Evolutionary conservation across 2,888 invertebrate genomes (phyloP).

Genomic region (Toxonevra muliebris): DNA sequence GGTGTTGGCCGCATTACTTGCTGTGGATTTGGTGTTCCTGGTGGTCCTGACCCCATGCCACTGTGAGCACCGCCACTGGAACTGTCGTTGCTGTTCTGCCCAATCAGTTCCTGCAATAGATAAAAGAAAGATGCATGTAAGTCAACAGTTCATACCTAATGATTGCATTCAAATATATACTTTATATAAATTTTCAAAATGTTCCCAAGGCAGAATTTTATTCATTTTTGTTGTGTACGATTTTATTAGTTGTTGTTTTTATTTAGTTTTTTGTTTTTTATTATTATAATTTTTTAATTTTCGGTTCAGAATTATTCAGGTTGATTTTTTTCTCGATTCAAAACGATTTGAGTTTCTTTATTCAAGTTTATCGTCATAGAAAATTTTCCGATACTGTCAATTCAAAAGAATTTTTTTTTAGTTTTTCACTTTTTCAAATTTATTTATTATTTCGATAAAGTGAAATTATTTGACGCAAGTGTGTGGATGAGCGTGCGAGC

Average conservation of each 20-base stretch:
- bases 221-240: conserved; percentile 39
- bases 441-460: no score
- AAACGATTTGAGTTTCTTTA: no score
- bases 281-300: neutral
- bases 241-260: conserved; percentile 21
- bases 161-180: conserved; percentile 29
- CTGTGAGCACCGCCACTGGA: conserved; percentile 74
- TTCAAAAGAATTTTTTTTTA: no score
- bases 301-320: conserved; percentile 1
- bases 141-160: neutral
- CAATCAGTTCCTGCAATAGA: conserved; percentile 78
- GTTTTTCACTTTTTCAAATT: no score
- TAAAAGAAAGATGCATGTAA: conserved; percentile 14
- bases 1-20: conserved; percentile 90
- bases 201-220: conserved; percentile 47
- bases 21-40: conserved; percentile 74
- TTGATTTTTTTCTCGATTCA: conserved; percentile 7
- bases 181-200: conserved; percentile 49
- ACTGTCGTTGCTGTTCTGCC: conserved; percentile 87
- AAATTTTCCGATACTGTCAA: no score
- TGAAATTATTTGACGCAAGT: no score
- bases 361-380: no score
- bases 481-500: no score
- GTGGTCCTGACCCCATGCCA: conserved; percentile 73
- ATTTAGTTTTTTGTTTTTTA: conserved; percentile 13